Evolutionary conservation across 2,797 vertebrate species (phyloP).

Genomic region (Darevskia nairensis): DNA sequence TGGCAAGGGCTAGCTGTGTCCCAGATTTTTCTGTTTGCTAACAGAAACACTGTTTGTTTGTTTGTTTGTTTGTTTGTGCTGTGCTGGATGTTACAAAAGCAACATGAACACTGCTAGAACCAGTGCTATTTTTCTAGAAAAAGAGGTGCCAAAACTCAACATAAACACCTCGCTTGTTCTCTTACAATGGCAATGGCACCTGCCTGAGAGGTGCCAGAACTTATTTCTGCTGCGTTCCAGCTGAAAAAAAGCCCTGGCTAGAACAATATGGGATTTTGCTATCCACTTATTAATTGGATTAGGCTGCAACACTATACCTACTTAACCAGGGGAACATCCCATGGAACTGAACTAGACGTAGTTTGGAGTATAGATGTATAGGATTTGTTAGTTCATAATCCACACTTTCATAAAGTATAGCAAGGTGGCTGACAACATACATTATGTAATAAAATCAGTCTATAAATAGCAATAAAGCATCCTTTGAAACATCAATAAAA

Average conservation of each 20-base stretch:
- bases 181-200: too few species aligned
- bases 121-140: too few species aligned
- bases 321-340: not conserved
- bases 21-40: not conserved
- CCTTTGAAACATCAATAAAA: too few species aligned
- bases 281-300: not conserved
- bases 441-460: too few species aligned
- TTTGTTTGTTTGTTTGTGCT: too few species aligned
- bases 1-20: not conserved
- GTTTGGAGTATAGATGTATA: not conserved
- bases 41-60: not conserved
- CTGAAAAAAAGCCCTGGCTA: not conserved
- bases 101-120: not conserved
- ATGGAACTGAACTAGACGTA: not conserved
- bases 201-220: too few species aligned
- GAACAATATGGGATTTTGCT: not conserved
- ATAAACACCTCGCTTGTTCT: too few species aligned
- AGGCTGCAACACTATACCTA: not conserved
- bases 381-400: not conserved
- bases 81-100: not conserved
- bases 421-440: too few species aligned
- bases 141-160: too few species aligned
- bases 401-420: too few species aligned
- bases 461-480: too few species aligned
- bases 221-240: too few species aligned